Base-by-base conservation (phyloP, 2,797 vertebrate species). In the Hoplostethus atlanticus region DNA sequence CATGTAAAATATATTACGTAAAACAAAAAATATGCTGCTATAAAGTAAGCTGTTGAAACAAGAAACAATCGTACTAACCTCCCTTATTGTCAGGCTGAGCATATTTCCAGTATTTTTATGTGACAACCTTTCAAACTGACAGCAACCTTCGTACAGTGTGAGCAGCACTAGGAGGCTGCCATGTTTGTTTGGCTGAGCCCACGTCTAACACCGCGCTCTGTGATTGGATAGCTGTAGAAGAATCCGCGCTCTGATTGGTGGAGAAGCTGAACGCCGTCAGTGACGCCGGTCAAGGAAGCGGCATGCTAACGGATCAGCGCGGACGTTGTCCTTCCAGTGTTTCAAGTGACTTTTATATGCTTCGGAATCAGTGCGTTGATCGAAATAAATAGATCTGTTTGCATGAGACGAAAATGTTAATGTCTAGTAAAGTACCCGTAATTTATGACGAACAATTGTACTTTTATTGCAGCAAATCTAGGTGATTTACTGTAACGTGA, bases 61-160 rank as follows among this genome's bases (percentile, higher is more conserved):
- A 9, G 9, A 0, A 38, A 38, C 3, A 5, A 4, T 44, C 42
- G 1, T 5, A 93, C 96, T 94, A 75, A 98, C 98, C 95, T 98
- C 95, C 50, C 85, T 91, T 50, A 99, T 89, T 2, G 96, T 96
- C 44, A 92, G 68, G 1, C 94, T 87, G 68, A 98, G 86, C 97
- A 98, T 98, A 0, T 70, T 77, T 31, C 6, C 38, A 5, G 15
- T 34, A 3, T 52, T 54, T 42, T 6, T 3, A 68, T 1, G 11
- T 15, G 2, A 21, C 12, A 81, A 51, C 11, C 50, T 56, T 34
- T 63, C 0, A 73, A 52, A 68, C 8, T 25, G 46, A 50, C 15
- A 61, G 38, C 84, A 91, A 89, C 82, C 87, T 89, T 85, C 58
- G 40, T 3, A 17, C 0, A 10, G 15, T 1, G 16, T 34, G 30